These are phyloP conservation scores for Acleris laterana DNA, from an alignment of 2,888 invertebrate genomes.

Conservation along the genomic window DNA sequence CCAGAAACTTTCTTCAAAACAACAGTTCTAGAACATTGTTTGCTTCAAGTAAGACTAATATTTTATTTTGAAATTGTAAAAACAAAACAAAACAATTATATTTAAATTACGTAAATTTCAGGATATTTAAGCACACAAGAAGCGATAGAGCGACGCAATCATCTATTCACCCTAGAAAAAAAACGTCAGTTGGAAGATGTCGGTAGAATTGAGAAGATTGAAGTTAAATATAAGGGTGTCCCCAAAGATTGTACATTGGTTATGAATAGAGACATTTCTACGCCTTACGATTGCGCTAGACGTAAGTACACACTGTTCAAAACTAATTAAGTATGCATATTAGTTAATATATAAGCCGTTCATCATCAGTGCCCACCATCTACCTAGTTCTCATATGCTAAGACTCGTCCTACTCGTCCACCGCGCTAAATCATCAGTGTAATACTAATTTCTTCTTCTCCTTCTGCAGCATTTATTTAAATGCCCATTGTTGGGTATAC, in stretches of 20 bases:
- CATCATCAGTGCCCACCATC: too few species aligned
- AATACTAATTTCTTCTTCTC: too few species aligned
- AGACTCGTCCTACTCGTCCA: too few species aligned
- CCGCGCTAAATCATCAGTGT: too few species aligned
- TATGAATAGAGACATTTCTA: slow-evolving; percentile 97
- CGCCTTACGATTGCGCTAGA: slow-evolving; percentile 95
- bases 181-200: slow-evolving; percentile 89
- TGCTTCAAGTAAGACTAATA: slow-evolving; percentile 52
- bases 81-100: slow-evolving; percentile 13
- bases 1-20: slow-evolving; percentile 53
- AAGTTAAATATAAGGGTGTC: slow-evolving; percentile 90
- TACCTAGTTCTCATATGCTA: too few species aligned
- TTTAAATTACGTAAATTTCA: slow-evolving; percentile 47
- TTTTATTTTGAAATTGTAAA: slow-evolving; percentile 3
- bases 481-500: too few species aligned
- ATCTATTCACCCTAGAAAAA: slow-evolving; percentile 91
- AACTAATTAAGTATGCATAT: too few species aligned
- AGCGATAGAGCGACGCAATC: slow-evolving; percentile 84
- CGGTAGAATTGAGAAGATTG: slow-evolving; percentile 95
- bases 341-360: too few species aligned
- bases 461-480: too few species aligned
- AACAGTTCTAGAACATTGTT: slow-evolving; percentile 46
- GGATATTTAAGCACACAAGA: slow-evolving; percentile 80
- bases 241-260: slow-evolving; percentile 90
- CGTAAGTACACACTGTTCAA: slow-evolving; percentile 84